Percentiles rank a stretch among this genome's conserved stretches.
Conservation (phyloP, 2,797 vertebrate species). For the Lates japonicus region DNA sequence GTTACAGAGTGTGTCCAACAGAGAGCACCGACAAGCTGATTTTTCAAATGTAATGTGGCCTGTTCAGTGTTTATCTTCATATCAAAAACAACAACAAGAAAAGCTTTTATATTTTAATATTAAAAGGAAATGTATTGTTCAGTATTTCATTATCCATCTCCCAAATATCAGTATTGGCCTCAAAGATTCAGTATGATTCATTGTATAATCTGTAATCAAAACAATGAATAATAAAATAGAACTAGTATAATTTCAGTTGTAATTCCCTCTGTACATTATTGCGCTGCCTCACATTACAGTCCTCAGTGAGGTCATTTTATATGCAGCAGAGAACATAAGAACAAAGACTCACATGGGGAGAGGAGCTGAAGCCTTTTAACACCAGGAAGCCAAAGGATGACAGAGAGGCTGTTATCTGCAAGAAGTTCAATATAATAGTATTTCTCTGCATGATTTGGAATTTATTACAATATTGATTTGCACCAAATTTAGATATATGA, state of each 20-base stretch:
- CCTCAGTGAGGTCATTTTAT: constrained; percentile 17
- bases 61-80: no score
- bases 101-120: no score
- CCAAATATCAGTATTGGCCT: neutral
- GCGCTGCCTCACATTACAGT: neutral
- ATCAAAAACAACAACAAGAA: no score
- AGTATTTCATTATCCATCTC: neutral
- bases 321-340: constrained; percentile 46
- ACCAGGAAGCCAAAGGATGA: constrained; percentile 5
- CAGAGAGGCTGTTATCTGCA: constrained; percentile 3
- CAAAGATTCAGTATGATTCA: neutral
- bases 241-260: neutral
- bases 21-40: constrained; percentile 5
- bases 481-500: neutral
- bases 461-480: constrained; percentile 15
- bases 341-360: constrained; percentile 51
- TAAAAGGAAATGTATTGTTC: no score
- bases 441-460: constrained; percentile 28
- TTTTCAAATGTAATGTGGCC: neutral
- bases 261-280: neutral
- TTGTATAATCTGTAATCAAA: neutral
- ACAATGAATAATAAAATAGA: neutral
- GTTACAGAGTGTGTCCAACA: constrained; percentile 8
- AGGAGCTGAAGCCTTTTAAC: constrained; percentile 36
- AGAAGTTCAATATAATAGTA: constrained; percentile 1